Conservation (phyloP, 2,113 vertebrate species). For the Pundamilia nyererei region DNA sequence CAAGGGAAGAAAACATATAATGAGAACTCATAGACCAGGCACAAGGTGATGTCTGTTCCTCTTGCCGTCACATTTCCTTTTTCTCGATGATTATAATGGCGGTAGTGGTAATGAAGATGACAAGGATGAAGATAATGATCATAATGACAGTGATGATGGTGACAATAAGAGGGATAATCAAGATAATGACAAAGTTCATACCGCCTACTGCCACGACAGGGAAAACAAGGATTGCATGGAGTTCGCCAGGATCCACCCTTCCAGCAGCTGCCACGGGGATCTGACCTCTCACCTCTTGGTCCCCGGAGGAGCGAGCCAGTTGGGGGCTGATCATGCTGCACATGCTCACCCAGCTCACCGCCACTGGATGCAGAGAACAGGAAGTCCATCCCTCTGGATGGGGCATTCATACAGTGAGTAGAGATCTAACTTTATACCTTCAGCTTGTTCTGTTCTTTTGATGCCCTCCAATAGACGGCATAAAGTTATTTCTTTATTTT, state of each 20-base stretch:
- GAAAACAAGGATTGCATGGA: conserved; percentile 94
- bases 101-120: conserved; percentile 60
- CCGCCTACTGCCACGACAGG: conserved; percentile 59
- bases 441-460: background rate
- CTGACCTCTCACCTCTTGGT: conserved; percentile 90
- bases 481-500: background rate
- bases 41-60: conserved; percentile 46
- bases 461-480: background rate
- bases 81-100: conserved; percentile 61
- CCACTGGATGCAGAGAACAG: conserved; percentile 92
- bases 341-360: conserved; percentile 83
- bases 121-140: conserved; percentile 55
- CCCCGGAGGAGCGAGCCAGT: conserved; percentile 75
- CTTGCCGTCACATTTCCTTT: conserved; percentile 52
- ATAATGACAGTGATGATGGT: conserved; percentile 44
- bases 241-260: conserved; percentile 86
- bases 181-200: conserved; percentile 49
- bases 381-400: conserved; percentile 97
- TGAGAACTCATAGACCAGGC: conserved; percentile 51
- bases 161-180: conserved; percentile 52
- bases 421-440: background rate
- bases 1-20: conserved; percentile 65
- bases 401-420: conserved; percentile 89
- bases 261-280: conserved; percentile 86
- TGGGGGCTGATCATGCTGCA: conserved; percentile 77